Percentiles rank a stretch among this genome's conserved stretches.
phyloP scores from a whole-genome alignment of 1,140 invertebrate genomes.

The Maniola jurtina region DNA sequence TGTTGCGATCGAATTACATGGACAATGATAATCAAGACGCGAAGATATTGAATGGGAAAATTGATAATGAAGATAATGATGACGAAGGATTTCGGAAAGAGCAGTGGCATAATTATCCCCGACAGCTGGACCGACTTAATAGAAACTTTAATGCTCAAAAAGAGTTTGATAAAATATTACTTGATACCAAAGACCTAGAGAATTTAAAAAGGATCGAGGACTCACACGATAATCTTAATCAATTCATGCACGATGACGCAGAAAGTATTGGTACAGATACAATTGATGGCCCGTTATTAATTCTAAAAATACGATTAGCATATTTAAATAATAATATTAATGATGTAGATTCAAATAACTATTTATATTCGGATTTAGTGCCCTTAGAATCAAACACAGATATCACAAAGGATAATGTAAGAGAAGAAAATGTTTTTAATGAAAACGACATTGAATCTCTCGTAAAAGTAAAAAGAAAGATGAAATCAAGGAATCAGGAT shows the following conservation, averaged over 20 bases:
- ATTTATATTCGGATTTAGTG: constrained; percentile 34
- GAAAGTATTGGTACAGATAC: constrained; percentile 28
- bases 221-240: constrained; percentile 22
- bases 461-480: constrained; percentile 49
- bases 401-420: constrained; percentile 31
- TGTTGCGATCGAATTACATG: constrained; percentile 33
- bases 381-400: constrained; percentile 32
- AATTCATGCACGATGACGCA: constrained; percentile 24
- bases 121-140: constrained; percentile 66
- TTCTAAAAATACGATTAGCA: constrained; percentile 63
- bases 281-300: constrained; percentile 54
- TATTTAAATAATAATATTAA: constrained; percentile 52
- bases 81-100: constrained; percentile 60
- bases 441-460: constrained; percentile 41
- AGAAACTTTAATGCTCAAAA: constrained; percentile 37
- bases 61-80: constrained; percentile 48
- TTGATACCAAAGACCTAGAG: constrained; percentile 22
- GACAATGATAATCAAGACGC: constrained; percentile 34
- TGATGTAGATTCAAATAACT: constrained; percentile 32
- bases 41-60: constrained; percentile 34
- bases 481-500: constrained; percentile 25
- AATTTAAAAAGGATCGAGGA: constrained; percentile 30
- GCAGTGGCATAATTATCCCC: constrained; percentile 70
- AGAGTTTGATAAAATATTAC: constrained; percentile 26
- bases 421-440: constrained; percentile 37